A percentile compares a stretch with the other conserved stretches of the same genome.
Conservation (phyloP, 2,888 invertebrate genomes). For the Leptinotarsa rubiginosa region DNA sequence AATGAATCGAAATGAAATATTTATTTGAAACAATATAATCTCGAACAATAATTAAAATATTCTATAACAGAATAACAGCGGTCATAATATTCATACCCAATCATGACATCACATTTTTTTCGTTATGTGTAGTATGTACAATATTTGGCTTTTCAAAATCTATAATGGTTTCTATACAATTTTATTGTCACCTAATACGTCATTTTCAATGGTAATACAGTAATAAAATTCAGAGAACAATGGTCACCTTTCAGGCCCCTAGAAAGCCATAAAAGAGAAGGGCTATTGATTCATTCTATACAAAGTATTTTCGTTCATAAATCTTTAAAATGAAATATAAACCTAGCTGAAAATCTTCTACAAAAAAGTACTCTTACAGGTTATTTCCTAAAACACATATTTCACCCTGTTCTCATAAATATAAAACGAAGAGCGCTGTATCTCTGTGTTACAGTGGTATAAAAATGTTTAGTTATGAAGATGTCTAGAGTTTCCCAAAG, state of each 20-base stretch:
- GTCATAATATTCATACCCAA: slow-evolving; percentile 49
- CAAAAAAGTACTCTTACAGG: slow-evolving; percentile 5
- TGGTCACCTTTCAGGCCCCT: not conserved
- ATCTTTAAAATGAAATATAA: slow-evolving; percentile 18
- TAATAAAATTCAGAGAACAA: not conserved
- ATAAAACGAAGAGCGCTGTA: not conserved
- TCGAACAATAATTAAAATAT: slow-evolving; percentile 46
- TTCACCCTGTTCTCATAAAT: slow-evolving; percentile 15
- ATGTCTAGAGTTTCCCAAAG: no score
- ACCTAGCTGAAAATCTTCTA: not conserved
- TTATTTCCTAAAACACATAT: slow-evolving; percentile 12
- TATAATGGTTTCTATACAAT: slow-evolving; percentile 48
- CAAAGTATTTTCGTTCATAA: slow-evolving; percentile 11
- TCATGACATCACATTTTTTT: slow-evolving; percentile 50
- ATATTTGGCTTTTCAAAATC: slow-evolving; percentile 49
- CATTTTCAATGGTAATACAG: not conserved
- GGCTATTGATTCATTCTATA: slow-evolving; percentile 1
- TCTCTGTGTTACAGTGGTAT: not conserved
- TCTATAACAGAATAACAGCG: slow-evolving; percentile 51
- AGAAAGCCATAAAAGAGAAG: not conserved
- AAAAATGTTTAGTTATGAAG: no score
- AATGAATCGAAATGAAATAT: slow-evolving; percentile 26
- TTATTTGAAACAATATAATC: slow-evolving; percentile 52
- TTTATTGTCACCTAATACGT: slow-evolving; percentile 38
- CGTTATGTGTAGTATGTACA: slow-evolving; percentile 39